Base-by-base conservation (phyloP, 2,888 invertebrate genomes). In the Coenonympha glycerion region DNA sequence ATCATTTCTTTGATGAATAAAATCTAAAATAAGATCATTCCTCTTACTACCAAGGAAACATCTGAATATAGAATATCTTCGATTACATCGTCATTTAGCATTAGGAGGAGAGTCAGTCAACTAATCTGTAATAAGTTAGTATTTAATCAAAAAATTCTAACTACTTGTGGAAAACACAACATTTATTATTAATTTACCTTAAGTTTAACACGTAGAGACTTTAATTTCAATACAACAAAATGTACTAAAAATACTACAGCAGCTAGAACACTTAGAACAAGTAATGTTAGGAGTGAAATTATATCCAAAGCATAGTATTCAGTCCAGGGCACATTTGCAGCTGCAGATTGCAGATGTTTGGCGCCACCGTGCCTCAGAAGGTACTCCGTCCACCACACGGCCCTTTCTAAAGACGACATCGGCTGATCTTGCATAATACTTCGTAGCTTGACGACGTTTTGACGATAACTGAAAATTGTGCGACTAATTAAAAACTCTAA, bases 321-420 rank as follows among this genome's bases (percentile, higher is more conserved):
- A 2, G 22, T 42, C 58, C 59, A 59, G n/a, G 54, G 21, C 16
- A 59, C 53, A 16, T 58, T 49, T 0, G 62, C 59, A 6, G 55
- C 52, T 0, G 59, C 47, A 4, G 62, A 34, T 1, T 54, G 55
- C 8, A 64, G 46, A 34, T 65, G 62, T 5, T 26, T 18, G 1
- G 55, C 61, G 0, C 63, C 63, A 0, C 56, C 54, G 30, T 60
- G 58, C 3, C 64, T 31, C 13, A 66, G 41, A 0, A 63, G 41
- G n/a, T 64, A 51, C 6, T 64, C 62, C 4, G 57, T 62, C 64
- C 64, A 65, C 65, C 62, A 63, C 0, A 63, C 52, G 4, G 61
- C 63, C 18, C 58, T 41, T 15, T 62, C 57, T 16, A 64, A 26
- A 0, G 60, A 49, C 8, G 45, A 36, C 9, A 58, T 51, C 3